Evolutionary conservation across 2,113 vertebrate genomes (phyloP), one percentile per base, ranked within the genome.

Genomic region (Otus sunia): DNA sequence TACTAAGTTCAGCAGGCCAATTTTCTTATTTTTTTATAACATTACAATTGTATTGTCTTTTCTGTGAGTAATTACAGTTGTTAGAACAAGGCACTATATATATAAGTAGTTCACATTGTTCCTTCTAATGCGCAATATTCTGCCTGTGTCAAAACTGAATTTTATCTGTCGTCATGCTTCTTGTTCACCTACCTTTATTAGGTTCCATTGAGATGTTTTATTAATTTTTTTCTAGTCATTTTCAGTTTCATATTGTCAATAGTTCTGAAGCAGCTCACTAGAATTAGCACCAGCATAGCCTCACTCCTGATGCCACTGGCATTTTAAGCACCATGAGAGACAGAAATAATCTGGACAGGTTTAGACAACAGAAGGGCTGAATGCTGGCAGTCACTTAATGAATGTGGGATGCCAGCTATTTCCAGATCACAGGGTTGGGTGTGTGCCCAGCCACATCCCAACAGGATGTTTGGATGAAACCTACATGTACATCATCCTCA

Each of bases 291-390:
- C 45, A 73, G 22, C 25, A 14, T 60, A 76, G 58, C 3, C 5
- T 94, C 58, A 36, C 26, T 88, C 19, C 45, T 80, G 10, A 32
- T 83, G 50, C 72, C 55, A 55, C n/a, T 81, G 64, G 41, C 59
- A 50, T 79, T 86, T 64, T 66, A 47, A 88, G 15, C 50, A 74
- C 47, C 15, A n/a, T 29, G 12, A 77, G 63, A 89, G 55, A 80
- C 37, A 88, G 53, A 66, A 23, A 34, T 21, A 67, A 55, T 67
- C 50, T 91, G 83, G 41, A 23, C 83, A 86, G 76, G n/a, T 77
- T 96, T 86, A 88, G 59, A 50, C 47, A 84, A 59, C 72, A 89
- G 83, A 92, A 94, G 55, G 86, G 32, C 63, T 89, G 91, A 81
- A 84, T 89, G 80, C 75, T 96, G 92, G 83, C 94, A 89, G 37